Evolutionary conservation across 2,888 invertebrate genomes (phyloP).

Genomic region (Uloborus plumipes): DNA sequence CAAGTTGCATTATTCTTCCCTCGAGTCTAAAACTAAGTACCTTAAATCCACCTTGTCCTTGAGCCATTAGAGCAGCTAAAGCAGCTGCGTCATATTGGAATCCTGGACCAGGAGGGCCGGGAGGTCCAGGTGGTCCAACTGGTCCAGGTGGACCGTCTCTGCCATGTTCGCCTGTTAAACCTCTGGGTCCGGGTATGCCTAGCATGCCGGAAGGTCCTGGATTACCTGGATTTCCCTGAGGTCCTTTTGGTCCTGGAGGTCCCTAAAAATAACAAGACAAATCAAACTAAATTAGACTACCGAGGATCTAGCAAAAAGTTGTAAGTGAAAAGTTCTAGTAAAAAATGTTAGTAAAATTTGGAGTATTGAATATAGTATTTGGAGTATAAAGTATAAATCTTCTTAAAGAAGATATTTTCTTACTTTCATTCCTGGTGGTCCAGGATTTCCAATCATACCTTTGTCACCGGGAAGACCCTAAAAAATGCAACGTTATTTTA

Average conservation of each 20-base stretch:
- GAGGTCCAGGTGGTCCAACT: conserved; percentile 81
- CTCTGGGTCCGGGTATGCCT: conserved; percentile 63
- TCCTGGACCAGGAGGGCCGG: conserved; percentile 84
- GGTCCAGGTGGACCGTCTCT: conserved; percentile 76
- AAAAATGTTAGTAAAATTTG: too few species aligned
- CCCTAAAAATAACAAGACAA: too few species aligned
- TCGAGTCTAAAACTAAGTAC: background rate
- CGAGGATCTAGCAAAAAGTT: background rate
- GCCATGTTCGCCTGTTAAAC: conserved; percentile 78
- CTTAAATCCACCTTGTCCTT: conserved; percentile 75
- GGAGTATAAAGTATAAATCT: too few species aligned
- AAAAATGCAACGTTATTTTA: too few species aligned
- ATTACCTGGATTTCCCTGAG: conserved; percentile 65
- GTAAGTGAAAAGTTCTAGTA: background rate
- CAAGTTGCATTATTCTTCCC: background rate
- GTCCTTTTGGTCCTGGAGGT: conserved; percentile 72
- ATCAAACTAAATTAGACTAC: too few species aligned
- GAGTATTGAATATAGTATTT: too few species aligned
- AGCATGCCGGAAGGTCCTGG: conserved; percentile 39
- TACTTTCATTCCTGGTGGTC: conserved; percentile 58
- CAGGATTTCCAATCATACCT: conserved; percentile 74
- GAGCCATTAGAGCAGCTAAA: conserved; percentile 79
- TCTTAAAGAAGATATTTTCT: background rate
- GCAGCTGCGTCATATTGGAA: conserved; percentile 87
- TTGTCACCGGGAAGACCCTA: conserved; percentile 79